Base-by-base conservation (phyloP, 2,888 invertebrate genomes). In the Hipparchia sbordonii region DNA sequence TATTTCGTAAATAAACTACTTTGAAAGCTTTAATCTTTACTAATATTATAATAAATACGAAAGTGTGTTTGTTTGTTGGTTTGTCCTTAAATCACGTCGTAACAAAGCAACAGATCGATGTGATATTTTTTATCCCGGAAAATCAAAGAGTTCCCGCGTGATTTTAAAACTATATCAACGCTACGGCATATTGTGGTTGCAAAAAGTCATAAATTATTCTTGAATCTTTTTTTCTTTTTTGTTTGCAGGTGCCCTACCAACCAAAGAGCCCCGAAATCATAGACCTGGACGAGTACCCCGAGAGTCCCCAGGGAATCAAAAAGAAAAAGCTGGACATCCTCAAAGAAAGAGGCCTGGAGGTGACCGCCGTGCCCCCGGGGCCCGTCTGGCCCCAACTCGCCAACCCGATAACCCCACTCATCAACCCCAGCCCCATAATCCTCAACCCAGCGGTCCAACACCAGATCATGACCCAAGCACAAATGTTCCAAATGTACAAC, bases 281-380 rank as follows among this genome's bases (percentile, higher is more conserved):
- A 70, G 95, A 95, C 79, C 85, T 96, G 8, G 96, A 96, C 82
- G 92, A 93, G 59, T 94, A 94, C 78, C 94, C 93, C 0, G 94
- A 94, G 69, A 92, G 90, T 69, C 94, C 92, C 0, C 92, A 91
- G 72, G 84, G 86, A 0, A 82, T 91, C 12, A 95, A 96, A 77
- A 96, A 96, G 87, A 95, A 96, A 76, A 97, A 96, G 81, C 90
- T 97, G 7, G 97, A 97, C 78, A 96, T 97, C 61, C 90, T 97
- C 57, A 96, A 96, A 73, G 96, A 97, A 80, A 95, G 96, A 12
- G 97, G 97, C 0, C 88, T 97, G 4, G 97, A 97, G 83, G 97
- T 97, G 1, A 97, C 97, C 0, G 95, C 97, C 0, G 94, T 97
- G 0, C 90, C 94, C 45, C 87, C 91, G 48, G 85, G 87, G 59